phyloP scores from a whole-genome alignment of 2,113 vertebrate genomes.

The Leiothrix lutea region DNA sequence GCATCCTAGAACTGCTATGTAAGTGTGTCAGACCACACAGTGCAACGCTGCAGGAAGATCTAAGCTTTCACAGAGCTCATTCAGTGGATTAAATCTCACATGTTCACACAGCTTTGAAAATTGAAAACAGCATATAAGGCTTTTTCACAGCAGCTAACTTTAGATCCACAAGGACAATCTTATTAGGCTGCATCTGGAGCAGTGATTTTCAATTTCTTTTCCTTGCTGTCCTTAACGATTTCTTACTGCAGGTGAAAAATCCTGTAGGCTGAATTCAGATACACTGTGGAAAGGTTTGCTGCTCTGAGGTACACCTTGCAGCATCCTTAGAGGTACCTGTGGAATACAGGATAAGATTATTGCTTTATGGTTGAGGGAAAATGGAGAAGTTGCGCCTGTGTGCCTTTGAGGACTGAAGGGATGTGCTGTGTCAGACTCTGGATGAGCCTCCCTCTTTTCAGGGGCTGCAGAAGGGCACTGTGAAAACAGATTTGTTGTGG shows the following conservation, averaged over 20 bases:
- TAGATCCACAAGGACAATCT: not conserved
- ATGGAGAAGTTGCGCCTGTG: not conserved
- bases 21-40: not conserved
- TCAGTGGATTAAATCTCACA: not conserved
- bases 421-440: rapidly evolving
- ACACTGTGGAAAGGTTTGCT: not conserved
- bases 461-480: not conserved
- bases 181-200: not conserved
- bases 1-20: not conserved
- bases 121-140: not conserved
- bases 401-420: not conserved
- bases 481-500: not conserved
- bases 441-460: not conserved
- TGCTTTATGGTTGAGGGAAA: not conserved
- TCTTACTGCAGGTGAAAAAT: not conserved
- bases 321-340: not conserved
- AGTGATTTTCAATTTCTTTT: not conserved
- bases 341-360: not conserved
- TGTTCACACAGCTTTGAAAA: not conserved
- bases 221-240: not conserved
- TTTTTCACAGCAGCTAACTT: not conserved
- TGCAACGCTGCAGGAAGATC: not conserved
- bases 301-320: not conserved
- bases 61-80: not conserved
- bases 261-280: not conserved